These are phyloP conservation scores for Drosophila paramelanica DNA, from an alignment of 2,888 invertebrate species.

Conservation along the genomic window DNA sequence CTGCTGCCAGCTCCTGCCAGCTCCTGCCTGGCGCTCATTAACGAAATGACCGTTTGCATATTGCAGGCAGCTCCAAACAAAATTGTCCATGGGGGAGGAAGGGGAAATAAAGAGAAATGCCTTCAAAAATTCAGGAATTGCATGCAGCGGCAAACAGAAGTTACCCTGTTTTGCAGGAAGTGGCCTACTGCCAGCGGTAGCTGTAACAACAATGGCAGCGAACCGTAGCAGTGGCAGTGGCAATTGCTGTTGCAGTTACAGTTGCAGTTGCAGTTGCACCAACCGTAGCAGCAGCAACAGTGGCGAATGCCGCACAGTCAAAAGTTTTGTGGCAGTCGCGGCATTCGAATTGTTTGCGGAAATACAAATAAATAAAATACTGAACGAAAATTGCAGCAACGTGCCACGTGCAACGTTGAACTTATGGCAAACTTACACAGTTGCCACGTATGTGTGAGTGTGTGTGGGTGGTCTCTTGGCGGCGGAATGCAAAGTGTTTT, in stretches of 20 bases:
- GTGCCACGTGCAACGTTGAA: constrained; percentile 24
- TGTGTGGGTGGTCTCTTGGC: constrained; percentile 25
- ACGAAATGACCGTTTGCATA: constrained; percentile 82
- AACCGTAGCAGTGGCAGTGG: constrained; percentile 17
- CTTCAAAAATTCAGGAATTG: constrained; percentile 77
- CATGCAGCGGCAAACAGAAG: constrained; percentile 52
- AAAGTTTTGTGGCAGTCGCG: constrained; percentile 66
- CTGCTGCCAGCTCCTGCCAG: constrained; percentile 19
- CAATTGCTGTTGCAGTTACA: not conserved
- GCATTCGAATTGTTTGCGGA: constrained; percentile 74
- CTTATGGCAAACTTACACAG: constrained; percentile 9
- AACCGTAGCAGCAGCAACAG: constrained; percentile 5
- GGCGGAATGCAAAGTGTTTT: constrained; percentile 62
- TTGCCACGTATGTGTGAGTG: constrained; percentile 16
- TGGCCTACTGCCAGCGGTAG: constrained; percentile 70
- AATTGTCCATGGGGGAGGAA: constrained; percentile 1
- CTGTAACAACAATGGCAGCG: constrained; percentile 29
- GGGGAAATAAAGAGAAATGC: constrained; percentile 60
- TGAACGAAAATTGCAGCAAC: constrained; percentile 49
- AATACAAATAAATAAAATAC: constrained; percentile 74
- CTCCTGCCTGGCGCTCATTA: constrained; percentile 76
- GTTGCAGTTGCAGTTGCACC: constrained; percentile 8
- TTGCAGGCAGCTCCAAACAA: constrained; percentile 48
- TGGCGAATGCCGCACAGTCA: constrained; percentile 52
- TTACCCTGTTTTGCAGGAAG: constrained; percentile 64